Base-by-base conservation (phyloP, 2,797 vertebrate genomes). In the Bovichtus variegatus region DNA sequence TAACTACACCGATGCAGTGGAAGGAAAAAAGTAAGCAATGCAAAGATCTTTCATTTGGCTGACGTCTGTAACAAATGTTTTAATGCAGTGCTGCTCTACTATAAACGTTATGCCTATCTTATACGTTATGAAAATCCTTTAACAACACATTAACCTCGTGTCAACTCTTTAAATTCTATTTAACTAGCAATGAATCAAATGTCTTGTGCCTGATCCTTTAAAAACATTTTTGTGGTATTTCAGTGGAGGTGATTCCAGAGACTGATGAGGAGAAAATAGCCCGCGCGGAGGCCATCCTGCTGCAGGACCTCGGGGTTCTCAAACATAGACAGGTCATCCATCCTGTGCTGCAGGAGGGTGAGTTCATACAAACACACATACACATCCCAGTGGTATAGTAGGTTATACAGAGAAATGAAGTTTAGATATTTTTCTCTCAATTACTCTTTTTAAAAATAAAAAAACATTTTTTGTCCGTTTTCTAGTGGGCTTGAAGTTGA, bases 291-390 rank as follows among this genome's bases (percentile, higher is more conserved):
- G 93, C 92, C 11, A 76, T 89, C 27, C 88, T 99, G 81, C 91
- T 97, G 83, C 93, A 92, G 85, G 95, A 99, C 81, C 93, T 99
- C 64, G 92, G 91, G 62, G 87, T 88, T 16, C 90, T 96, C 81
- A 95, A 95, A 83, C 95, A 98, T 85, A 96, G 95, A 82, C 98
- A 98, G 87, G 96, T 97, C 73, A 97, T 99, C 92, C 98, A 99
- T 90, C 97, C 97, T 31, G 94, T 95, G 49, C 96, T 99, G 81
- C 96, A 96, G 87, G 96, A 97, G 88, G 97, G 98, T 99, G 83
- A 89, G 91, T 81, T 65, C 25, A 59, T 11, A 31, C 25, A 51
- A n/a, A 34, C 5, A 29, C 46, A 36, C 21, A 19, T 3, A 25
- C 51, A 47, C 46, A 23, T 41, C 49, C 11, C 27, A 25, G 19